phyloP scores from a whole-genome alignment of 2,797 vertebrate genomes.

The Enteromius afrohamiltoni region DNA sequence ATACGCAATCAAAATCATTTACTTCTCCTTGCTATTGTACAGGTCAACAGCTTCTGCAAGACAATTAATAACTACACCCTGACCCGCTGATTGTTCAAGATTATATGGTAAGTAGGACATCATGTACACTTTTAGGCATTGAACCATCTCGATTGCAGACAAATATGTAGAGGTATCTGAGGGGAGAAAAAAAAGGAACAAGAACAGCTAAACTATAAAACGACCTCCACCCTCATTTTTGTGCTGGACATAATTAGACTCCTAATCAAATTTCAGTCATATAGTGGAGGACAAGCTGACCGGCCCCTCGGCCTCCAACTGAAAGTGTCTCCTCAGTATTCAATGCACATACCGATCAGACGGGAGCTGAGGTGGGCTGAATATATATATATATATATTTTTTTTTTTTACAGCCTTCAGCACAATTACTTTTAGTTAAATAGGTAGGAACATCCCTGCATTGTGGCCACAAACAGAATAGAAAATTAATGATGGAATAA shows the following conservation, averaged over 20 bases:
- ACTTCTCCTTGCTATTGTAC: neutral
- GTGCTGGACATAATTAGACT: slow-evolving; percentile 46
- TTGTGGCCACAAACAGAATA: slow-evolving; percentile 23
- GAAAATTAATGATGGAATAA: slow-evolving; percentile 43
- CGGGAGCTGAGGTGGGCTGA: slow-evolving; percentile 25
- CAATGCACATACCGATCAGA: slow-evolving; percentile 44
- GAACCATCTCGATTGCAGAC: neutral
- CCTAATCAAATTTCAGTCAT: slow-evolving; percentile 53
- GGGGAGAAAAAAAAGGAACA: neutral
- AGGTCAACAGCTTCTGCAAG: slow-evolving; percentile 9
- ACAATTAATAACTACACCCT: slow-evolving; percentile 17
- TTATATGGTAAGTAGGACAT: neutral
- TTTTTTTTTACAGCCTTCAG: slow-evolving; percentile 28
- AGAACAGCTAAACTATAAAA: slow-evolving; percentile 5
- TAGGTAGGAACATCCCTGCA: slow-evolving; percentile 35
- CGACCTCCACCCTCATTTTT: slow-evolving; percentile 6
- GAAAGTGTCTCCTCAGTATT: slow-evolving; percentile 33
- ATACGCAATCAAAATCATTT: slow-evolving; percentile 49
- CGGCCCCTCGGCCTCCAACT: slow-evolving; percentile 11
- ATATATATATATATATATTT: too few relatives aligned
- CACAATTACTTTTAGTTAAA: slow-evolving; percentile 55
- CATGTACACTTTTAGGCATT: neutral
- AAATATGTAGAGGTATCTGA: neutral
- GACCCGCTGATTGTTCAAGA: slow-evolving; percentile 18
- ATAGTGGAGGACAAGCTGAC: slow-evolving; percentile 46